A percentile compares a stretch with the other conserved stretches of the same genome.
These are phyloP conservation scores for Myoxocephalus aenaeus DNA, from an alignment of 2,797 vertebrate genomes.

Conservation along the genomic window DNA sequence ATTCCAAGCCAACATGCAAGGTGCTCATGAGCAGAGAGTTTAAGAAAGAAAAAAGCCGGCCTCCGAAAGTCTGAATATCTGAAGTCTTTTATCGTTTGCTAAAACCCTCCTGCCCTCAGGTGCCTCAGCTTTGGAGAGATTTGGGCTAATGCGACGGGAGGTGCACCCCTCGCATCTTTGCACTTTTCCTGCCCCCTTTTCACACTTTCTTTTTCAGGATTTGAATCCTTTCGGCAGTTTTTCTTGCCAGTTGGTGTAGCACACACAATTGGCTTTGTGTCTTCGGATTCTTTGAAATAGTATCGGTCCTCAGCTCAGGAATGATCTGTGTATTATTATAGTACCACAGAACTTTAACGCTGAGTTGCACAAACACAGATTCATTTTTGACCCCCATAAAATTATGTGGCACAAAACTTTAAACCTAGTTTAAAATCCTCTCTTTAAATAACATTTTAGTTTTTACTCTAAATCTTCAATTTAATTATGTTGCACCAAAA, in stretches of 20 bases:
- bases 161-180: conserved; percentile 18
- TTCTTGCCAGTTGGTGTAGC: not conserved
- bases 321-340: not conserved
- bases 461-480: not conserved
- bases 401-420: not conserved
- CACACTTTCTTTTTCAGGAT: conserved; percentile 27
- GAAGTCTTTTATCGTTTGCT: conserved; percentile 65
- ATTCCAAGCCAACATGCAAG: conserved; percentile 62
- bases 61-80: conserved; percentile 53
- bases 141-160: conserved; percentile 10
- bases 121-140: conserved; percentile 42
- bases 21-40: conserved; percentile 46
- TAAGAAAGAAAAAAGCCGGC: conserved; percentile 30
- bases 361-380: not conserved
- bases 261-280: conserved; percentile 9
- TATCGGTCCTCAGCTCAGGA: conserved; percentile 18
- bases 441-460: not conserved
- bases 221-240: conserved; percentile 23
- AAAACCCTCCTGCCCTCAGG: conserved; percentile 36
- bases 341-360: not conserved
- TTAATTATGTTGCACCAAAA: not conserved
- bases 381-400: not conserved
- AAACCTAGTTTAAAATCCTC: not conserved
- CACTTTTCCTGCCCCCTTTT: conserved; percentile 18
- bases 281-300: conserved; percentile 20